Conservation (phyloP, 1,140 invertebrate species). For the Cherax quadricarinatus region DNA sequence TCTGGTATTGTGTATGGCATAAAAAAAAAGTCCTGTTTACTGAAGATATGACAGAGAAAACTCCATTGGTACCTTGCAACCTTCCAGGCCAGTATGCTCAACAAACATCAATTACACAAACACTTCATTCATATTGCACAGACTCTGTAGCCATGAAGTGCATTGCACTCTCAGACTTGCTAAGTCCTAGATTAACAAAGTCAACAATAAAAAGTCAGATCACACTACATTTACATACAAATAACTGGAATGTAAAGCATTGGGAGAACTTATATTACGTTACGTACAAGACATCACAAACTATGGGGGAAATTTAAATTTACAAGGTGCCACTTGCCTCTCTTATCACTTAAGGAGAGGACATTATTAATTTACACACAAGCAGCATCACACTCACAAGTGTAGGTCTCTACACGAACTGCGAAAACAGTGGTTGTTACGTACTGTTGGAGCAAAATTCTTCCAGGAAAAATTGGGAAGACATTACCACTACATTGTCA, state of each 20-base stretch:
- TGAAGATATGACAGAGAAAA: neutral
- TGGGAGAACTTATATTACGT: constrained; percentile 45
- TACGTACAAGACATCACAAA: constrained; percentile 45
- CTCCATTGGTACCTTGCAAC: constrained; percentile 16
- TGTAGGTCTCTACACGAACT: constrained; percentile 34
- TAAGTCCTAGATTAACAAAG: constrained; percentile 37
- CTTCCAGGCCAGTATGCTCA: constrained; percentile 42
- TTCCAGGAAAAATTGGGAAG: neutral
- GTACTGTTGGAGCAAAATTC: constrained; percentile 25
- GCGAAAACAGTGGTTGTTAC: constrained; percentile 40
- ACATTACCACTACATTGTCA: too few relatives aligned
- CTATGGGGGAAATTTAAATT: constrained; percentile 25
- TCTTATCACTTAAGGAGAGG: constrained; percentile 36
- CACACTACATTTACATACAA: constrained; percentile 28
- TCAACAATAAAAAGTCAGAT: constrained; percentile 32
- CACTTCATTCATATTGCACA: constrained; percentile 47
- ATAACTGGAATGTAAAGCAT: constrained; percentile 40
- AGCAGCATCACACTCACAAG: constrained; percentile 21
- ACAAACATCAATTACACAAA: constrained; percentile 44
- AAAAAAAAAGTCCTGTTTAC: neutral
- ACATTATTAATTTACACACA: constrained; percentile 29
- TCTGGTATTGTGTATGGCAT: neutral
- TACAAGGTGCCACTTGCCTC: constrained; percentile 44
- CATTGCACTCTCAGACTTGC: constrained; percentile 44
- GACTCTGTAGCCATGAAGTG: constrained; percentile 33